Percentiles rank a stretch among this genome's conserved stretches.
Evolutionary conservation across 2,113 vertebrate species (phyloP).

Genomic region (Cisticola juncidis): DNA sequence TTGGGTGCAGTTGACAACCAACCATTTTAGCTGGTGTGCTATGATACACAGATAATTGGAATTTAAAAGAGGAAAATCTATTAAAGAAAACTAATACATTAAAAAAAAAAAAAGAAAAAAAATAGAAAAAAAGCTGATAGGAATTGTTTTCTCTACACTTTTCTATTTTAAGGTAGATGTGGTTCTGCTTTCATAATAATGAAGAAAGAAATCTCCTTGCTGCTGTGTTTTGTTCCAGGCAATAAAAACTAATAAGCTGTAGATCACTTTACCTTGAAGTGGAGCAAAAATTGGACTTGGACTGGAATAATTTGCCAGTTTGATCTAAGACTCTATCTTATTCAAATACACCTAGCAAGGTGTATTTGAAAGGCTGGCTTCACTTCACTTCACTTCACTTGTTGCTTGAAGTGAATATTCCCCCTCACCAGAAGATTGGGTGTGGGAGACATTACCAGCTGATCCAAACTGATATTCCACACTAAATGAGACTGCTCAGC

Average conservation of each 20-base stretch:
- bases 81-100: neutral
- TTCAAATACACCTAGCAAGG: neutral
- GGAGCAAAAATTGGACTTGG: neutral
- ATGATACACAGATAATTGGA: neutral
- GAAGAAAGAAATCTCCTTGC: neutral
- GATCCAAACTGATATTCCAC: neutral
- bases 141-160: neutral
- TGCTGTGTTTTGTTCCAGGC: constrained; percentile 7
- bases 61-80: neutral
- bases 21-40: neutral
- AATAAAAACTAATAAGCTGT: neutral
- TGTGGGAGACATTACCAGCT: neutral
- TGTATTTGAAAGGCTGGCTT: constrained; percentile 7
- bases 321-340: neutral
- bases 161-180: neutral
- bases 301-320: neutral
- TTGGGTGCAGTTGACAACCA: neutral
- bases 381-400: no score
- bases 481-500: neutral
- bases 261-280: neutral
- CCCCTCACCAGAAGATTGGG: neutral
- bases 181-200: neutral
- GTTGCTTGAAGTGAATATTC: neutral
- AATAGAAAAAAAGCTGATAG: neutral
- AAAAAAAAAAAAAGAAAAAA: neutral